A percentile compares a stretch with the other conserved stretches of the same genome.
Conservation (phyloP, 2,888 invertebrate genomes). For the Mesorhabditis spiculigera region DNA sequence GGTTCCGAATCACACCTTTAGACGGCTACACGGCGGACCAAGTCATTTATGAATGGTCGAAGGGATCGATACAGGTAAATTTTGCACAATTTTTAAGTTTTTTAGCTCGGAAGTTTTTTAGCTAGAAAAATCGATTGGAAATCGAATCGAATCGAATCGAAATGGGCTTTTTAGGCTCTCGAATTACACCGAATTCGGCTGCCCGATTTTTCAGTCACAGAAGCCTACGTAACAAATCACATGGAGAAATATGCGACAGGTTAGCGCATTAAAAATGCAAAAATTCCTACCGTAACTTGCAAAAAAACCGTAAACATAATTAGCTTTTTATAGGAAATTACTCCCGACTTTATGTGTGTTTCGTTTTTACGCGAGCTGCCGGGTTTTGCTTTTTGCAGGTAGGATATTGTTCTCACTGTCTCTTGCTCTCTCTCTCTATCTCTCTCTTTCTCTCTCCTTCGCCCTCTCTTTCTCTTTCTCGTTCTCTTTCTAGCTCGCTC, state of each 20-base stretch:
- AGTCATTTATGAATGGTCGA: slow-evolving; percentile 52
- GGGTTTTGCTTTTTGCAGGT: slow-evolving; percentile 48
- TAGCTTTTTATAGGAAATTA: slow-evolving; percentile 40
- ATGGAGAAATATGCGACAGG: slow-evolving; percentile 51
- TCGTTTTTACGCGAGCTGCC: slow-evolving; percentile 48
- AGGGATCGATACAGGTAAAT: slow-evolving; percentile 16
- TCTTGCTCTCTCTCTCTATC: too few species aligned
- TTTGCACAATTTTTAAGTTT: too few species aligned
- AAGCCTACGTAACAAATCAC: slow-evolving; percentile 52
- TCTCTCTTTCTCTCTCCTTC: too few species aligned
- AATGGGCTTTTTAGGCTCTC: slow-evolving; percentile 28
- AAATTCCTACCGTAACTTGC: slow-evolving; percentile 8
- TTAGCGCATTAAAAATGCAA: not conserved
- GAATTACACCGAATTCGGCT: slow-evolving; percentile 46
- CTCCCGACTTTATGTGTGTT: slow-evolving; percentile 54
- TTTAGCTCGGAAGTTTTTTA: too few species aligned
- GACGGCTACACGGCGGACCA: slow-evolving; percentile 55
- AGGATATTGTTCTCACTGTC: not conserved
- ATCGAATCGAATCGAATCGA: too few species aligned
- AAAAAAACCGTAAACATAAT: not conserved
- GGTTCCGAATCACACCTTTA: slow-evolving; percentile 16
- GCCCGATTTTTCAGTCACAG: slow-evolving; percentile 53
- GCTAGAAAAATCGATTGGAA: too few species aligned
- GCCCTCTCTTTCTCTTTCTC: too few species aligned
- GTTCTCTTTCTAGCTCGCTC: too few species aligned